phyloP scores from a whole-genome alignment of 2,888 invertebrate species.

The Sarcophaga carnaria region DNA sequence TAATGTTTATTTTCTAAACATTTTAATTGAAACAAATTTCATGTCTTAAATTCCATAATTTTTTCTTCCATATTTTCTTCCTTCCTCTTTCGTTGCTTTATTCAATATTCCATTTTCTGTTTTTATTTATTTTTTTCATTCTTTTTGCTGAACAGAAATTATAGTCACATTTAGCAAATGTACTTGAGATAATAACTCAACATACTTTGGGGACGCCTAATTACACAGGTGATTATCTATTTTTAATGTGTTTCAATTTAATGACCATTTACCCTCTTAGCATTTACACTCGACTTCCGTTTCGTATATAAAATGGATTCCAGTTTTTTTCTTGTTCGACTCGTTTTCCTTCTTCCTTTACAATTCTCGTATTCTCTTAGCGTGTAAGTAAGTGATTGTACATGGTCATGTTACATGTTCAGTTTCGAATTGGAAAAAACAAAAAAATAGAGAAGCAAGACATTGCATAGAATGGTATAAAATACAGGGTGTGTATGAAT shows the following conservation, averaged over 20 bases:
- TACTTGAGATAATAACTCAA: slow-evolving; percentile 50
- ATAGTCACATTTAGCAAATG: slow-evolving; percentile 15
- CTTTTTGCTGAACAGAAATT: not conserved
- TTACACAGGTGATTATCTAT: slow-evolving; percentile 69
- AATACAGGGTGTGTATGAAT: too few relatives aligned
- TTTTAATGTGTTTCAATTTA: slow-evolving; percentile 67
- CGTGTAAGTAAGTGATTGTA: too few relatives aligned
- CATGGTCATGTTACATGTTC: too few relatives aligned
- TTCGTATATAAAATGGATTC: not conserved
- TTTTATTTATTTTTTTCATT: not conserved
- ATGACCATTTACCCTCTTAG: slow-evolving; percentile 54
- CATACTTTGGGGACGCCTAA: slow-evolving; percentile 64
- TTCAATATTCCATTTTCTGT: not conserved
- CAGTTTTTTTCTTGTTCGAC: not conserved
- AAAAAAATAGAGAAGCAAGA: too few relatives aligned
- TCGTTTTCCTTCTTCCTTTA: not conserved
- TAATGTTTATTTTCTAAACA: too few relatives aligned
- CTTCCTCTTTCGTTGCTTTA: not conserved
- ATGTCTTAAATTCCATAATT: not conserved
- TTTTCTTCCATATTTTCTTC: not conserved
- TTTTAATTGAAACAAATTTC: too few relatives aligned
- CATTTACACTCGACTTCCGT: slow-evolving; percentile 53
- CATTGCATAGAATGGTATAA: too few relatives aligned
- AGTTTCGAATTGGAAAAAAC: too few relatives aligned
- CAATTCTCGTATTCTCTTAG: not conserved